phyloP scores from a whole-genome alignment of 92 coral and sea anemone genomes.

The Hydrozoanthus gracilis region DNA sequence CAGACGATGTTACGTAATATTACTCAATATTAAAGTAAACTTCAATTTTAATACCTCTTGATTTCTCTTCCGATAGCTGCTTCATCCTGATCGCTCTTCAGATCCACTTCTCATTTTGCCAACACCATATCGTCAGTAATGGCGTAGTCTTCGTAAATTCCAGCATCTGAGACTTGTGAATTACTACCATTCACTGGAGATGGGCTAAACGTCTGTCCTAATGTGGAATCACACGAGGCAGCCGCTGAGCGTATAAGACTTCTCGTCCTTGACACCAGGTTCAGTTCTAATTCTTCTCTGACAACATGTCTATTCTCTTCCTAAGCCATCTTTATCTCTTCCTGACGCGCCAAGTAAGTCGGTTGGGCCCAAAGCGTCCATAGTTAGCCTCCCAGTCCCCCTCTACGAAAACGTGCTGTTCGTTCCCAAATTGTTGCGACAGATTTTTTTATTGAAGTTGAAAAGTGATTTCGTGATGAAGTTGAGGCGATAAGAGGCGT shows the following conservation, averaged over 20 bases:
- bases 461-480: slow-evolving; percentile 17
- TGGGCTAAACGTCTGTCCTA: slow-evolving; percentile 12
- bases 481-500: slow-evolving; percentile 29
- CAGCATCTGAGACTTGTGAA: slow-evolving; percentile 44
- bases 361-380: slow-evolving; percentile 19
- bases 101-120: slow-evolving; percentile 60
- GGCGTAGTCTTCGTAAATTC: slow-evolving; percentile 58
- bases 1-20: slow-evolving; percentile 43
- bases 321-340: slow-evolving; percentile 22
- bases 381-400: slow-evolving; percentile 42
- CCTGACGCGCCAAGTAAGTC: slow-evolving; percentile 24
- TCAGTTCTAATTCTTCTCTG: slow-evolving; percentile 50
- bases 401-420: slow-evolving; percentile 30
- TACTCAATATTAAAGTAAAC: slow-evolving; percentile 41
- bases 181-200: not conserved
- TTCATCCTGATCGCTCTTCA: slow-evolving; percentile 54
- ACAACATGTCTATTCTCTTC: not conserved
- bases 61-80: slow-evolving; percentile 56
- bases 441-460: slow-evolving; percentile 24
- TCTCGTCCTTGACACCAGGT: slow-evolving; percentile 51
- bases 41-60: slow-evolving; percentile 37
- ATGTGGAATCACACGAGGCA: slow-evolving; percentile 24
- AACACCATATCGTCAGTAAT: slow-evolving; percentile 62
- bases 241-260: slow-evolving; percentile 43
- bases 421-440: slow-evolving; percentile 48